These are phyloP conservation scores for Gerris buenoi DNA, from an alignment of 1,140 invertebrate species.

Conservation along the genomic window DNA sequence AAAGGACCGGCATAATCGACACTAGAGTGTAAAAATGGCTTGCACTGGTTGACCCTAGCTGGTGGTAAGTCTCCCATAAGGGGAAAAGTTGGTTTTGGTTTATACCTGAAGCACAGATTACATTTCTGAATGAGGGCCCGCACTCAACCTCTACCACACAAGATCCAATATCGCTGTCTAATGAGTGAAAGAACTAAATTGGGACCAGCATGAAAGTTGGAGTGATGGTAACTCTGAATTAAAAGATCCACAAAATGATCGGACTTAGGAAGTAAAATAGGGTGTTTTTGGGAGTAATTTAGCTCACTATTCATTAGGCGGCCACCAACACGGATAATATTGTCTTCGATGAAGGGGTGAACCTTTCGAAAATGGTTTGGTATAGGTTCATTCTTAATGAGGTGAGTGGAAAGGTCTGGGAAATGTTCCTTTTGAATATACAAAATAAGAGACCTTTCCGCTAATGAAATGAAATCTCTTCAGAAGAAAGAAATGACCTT, in stretches of 20 bases:
- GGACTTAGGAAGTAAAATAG: background rate
- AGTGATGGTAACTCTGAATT: background rate
- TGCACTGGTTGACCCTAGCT: background rate
- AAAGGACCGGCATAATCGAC: background rate
- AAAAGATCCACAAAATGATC: background rate
- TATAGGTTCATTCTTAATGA: background rate
- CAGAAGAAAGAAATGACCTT: background rate
- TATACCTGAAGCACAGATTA: background rate
- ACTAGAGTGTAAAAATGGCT: background rate
- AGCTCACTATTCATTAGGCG: background rate
- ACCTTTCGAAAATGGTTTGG: background rate
- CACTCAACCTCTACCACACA: background rate
- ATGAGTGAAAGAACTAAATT: background rate
- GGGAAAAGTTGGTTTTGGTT: background rate
- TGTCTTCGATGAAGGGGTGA: background rate
- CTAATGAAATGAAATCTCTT: background rate
- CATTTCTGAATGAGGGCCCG: background rate
- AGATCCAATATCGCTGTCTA: background rate
- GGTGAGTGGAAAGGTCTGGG: background rate
- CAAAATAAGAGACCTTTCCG: background rate
- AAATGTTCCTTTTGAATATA: background rate
- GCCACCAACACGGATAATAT: background rate
- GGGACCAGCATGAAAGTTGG: background rate
- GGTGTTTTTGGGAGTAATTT: background rate
- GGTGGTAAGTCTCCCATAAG: background rate